phyloP scores from a whole-genome alignment of 2,888 invertebrate genomes.

The Ennomos fuscantarius region DNA sequence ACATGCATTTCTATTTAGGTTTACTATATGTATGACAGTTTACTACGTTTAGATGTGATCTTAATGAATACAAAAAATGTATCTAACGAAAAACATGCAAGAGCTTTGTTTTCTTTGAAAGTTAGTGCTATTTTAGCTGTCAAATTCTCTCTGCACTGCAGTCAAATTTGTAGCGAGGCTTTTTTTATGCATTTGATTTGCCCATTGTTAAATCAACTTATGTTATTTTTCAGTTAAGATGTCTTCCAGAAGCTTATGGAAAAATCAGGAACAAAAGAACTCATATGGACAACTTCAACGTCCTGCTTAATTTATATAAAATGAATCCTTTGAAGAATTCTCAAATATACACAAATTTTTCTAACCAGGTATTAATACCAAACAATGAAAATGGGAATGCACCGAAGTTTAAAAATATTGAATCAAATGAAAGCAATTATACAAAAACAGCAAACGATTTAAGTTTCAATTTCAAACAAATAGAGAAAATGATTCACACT shows the following conservation, averaged over 20 bases:
- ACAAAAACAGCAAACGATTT: background rate
- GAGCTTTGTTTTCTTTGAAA: too few relatives aligned
- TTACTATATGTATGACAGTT: too few relatives aligned
- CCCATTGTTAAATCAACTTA: background rate
- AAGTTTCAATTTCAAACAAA: conserved; percentile 45
- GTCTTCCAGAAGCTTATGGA: background rate
- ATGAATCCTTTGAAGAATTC: conserved; percentile 66
- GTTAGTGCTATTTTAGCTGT: too few relatives aligned
- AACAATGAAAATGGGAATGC: conserved; percentile 36
- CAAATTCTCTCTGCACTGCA: too few relatives aligned
- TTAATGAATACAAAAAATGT: too few relatives aligned
- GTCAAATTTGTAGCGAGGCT: too few relatives aligned
- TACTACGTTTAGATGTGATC: too few relatives aligned
- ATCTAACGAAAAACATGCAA: too few relatives aligned
- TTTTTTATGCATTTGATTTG: too few relatives aligned
- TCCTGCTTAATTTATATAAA: conserved; percentile 66
- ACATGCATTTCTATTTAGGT: too few relatives aligned
- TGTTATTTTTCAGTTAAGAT: conserved; percentile 22
- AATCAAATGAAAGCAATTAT: conserved; percentile 57
- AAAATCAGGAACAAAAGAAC: conserved; percentile 27
- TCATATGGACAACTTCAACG: conserved; percentile 57
- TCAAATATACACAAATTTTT: conserved; percentile 61
- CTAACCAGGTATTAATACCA: conserved; percentile 55
- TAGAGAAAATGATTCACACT: conserved; percentile 51
- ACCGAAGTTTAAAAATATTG: conserved; percentile 50